Percentiles rank a stretch among this genome's conserved stretches.
Conservation (phyloP, 1,140 invertebrate species). For the Aphaenogaster ashmeadi region DNA sequence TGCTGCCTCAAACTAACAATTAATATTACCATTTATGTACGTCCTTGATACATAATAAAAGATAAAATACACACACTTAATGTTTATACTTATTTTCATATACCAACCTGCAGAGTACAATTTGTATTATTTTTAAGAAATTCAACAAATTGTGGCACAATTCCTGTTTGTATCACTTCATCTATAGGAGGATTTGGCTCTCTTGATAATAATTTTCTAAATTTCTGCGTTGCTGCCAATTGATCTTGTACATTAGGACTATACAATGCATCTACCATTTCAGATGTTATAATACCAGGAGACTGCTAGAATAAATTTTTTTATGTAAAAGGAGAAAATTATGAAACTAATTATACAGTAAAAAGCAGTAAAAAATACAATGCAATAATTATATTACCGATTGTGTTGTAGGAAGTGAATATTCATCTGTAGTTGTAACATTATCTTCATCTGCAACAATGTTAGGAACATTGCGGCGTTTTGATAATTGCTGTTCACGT, state of each 20-base stretch:
- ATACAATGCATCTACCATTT: conserved; percentile 95
- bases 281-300: conserved; percentile 89
- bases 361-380: neutral
- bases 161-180: conserved; percentile 98
- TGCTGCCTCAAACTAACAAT: conserved; percentile 97
- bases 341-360: neutral
- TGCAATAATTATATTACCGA: conserved; percentile 70
- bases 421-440: conserved; percentile 81
- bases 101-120: conserved; percentile 93
- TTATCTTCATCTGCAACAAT: conserved; percentile 88
- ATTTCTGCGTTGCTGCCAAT: conserved; percentile 96
- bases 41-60: neutral
- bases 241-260: conserved; percentile 94
- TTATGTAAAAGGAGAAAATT: neutral
- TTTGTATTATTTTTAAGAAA: conserved; percentile 95
- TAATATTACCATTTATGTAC: conserved; percentile 32
- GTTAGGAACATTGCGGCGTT: conserved; percentile 94
- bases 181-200: conserved; percentile 99
- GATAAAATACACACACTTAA: neutral
- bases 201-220: conserved; percentile 97
- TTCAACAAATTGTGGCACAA: conserved; percentile 98
- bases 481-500: conserved; percentile 96
- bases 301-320: conserved; percentile 76
- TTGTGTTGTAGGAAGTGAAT: conserved; percentile 75
- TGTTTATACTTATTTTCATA: neutral